Conservation (phyloP, 2,113 vertebrate genomes). For the Platanista minor region DNA sequence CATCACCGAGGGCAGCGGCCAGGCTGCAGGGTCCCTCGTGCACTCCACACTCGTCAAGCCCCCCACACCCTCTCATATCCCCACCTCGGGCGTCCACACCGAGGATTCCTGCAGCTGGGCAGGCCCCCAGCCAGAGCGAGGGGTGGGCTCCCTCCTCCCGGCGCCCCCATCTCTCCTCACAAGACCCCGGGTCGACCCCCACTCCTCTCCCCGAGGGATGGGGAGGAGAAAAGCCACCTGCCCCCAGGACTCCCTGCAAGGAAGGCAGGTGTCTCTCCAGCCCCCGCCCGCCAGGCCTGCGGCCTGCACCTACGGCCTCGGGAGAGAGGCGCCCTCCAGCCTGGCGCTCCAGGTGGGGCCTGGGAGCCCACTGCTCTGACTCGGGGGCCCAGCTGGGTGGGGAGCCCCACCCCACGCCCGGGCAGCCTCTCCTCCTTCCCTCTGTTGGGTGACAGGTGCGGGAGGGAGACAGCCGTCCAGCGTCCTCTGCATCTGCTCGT, state of each 20-base stretch:
- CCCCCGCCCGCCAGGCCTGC: no score
- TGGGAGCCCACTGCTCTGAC: not conserved
- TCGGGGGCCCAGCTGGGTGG: not conserved
- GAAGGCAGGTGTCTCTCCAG: not conserved
- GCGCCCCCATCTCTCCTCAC: no score
- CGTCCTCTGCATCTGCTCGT: not conserved
- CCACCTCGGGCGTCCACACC: no score
- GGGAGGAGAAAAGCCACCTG: not conserved
- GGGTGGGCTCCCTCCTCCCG: not conserved
- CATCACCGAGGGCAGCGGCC: not conserved
- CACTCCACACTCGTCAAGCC: not conserved
- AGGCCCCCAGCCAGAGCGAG: not conserved
- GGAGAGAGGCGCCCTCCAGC: not conserved
- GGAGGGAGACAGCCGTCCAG: not conserved
- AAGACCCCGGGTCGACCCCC: not conserved
- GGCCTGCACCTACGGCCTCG: no score
- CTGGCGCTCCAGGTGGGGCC: not conserved
- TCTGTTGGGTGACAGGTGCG: not conserved
- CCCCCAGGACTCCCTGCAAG: not conserved
- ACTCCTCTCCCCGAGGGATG: not conserved
- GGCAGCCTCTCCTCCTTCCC: not conserved
- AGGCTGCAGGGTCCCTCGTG: not conserved
- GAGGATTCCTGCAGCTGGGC: not conserved
- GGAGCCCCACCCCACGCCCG: no score
- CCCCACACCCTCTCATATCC: not conserved